Percentiles rank a stretch among this genome's conserved stretches.
Conservation (phyloP, 2,797 vertebrate species). For the Thunnus albacares region DNA sequence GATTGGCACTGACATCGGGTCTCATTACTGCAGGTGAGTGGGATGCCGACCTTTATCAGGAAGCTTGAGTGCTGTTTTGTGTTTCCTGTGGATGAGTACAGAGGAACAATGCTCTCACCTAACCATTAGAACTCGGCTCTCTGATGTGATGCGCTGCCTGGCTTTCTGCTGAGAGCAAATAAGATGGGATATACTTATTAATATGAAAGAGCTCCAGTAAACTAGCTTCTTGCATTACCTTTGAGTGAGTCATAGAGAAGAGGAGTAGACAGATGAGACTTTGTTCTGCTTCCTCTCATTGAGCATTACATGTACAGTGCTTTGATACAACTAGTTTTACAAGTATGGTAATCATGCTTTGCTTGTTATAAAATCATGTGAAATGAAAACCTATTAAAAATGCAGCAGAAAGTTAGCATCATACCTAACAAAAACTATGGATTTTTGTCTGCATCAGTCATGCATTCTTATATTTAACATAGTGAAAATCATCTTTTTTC, state of each 20-base stretch:
- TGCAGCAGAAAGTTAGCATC: conserved; percentile 55
- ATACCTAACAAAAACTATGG: conserved; percentile 32
- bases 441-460: conserved; percentile 52
- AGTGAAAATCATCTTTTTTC: conserved; percentile 47
- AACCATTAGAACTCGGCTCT: conserved; percentile 77
- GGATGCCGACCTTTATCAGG: conserved; percentile 87
- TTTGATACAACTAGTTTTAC: conserved; percentile 79
- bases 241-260: conserved; percentile 73
- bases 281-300: conserved; percentile 77
- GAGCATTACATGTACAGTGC: conserved; percentile 72
- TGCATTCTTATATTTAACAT: conserved; percentile 42
- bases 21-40: conserved; percentile 92
- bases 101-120: conserved; percentile 87
- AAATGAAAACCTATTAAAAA: conserved; percentile 73
- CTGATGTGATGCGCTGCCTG: conserved; percentile 78
- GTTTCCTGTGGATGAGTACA: conserved; percentile 88
- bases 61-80: conserved; percentile 91
- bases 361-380: conserved; percentile 73
- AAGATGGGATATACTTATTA: conserved; percentile 82
- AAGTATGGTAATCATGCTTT: conserved; percentile 75
- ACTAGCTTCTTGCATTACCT: conserved; percentile 82
- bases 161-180: conserved; percentile 83
- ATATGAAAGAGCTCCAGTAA: conserved; percentile 81
- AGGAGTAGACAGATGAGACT: conserved; percentile 73
- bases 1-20: conserved; percentile 87